A percentile compares a stretch with the other conserved stretches of the same genome.
Evolutionary conservation across 2,888 invertebrate genomes (phyloP).

Genomic region (Choristoneura rosaceana): DNA sequence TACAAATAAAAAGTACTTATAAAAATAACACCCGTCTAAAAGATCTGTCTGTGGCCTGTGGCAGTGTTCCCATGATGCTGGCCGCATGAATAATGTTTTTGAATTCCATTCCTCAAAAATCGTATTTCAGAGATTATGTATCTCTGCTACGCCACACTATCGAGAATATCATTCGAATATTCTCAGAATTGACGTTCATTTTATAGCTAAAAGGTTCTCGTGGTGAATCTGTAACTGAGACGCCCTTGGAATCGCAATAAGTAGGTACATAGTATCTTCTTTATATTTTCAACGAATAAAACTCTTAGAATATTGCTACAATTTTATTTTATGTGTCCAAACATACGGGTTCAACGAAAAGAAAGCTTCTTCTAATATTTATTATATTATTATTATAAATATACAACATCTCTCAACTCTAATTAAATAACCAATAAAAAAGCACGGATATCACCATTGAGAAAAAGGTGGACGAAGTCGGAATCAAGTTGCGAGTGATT

Average conservation of each 20-base stretch:
- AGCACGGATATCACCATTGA: not conserved
- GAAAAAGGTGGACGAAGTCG: slow-evolving; percentile 2
- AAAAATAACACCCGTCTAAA: too few species aligned
- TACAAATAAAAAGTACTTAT: too few species aligned
- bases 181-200: slow-evolving; percentile 26
- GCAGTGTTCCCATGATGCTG: too few species aligned
- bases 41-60: too few species aligned
- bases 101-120: not conserved
- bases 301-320: slow-evolving; percentile 15
- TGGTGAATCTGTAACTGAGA: slow-evolving; percentile 23
- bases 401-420: not conserved
- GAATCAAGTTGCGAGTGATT: slow-evolving; percentile 12
- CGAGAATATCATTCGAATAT: slow-evolving; percentile 24
- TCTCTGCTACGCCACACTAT: not conserved
- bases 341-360: not conserved
- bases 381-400: not conserved
- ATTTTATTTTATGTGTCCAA: not conserved
- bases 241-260: slow-evolving; percentile 33
- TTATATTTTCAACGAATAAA: slow-evolving; percentile 8
- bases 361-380: not conserved
- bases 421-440: not conserved
- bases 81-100: not conserved
- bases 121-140: slow-evolving; percentile 3
- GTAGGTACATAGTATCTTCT: not conserved
- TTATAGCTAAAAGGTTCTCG: slow-evolving; percentile 32